Evolutionary conservation across 2,888 invertebrate species (phyloP), one percentile per base, ranked within the genome.

Genomic region (Bombylius major): DNA sequence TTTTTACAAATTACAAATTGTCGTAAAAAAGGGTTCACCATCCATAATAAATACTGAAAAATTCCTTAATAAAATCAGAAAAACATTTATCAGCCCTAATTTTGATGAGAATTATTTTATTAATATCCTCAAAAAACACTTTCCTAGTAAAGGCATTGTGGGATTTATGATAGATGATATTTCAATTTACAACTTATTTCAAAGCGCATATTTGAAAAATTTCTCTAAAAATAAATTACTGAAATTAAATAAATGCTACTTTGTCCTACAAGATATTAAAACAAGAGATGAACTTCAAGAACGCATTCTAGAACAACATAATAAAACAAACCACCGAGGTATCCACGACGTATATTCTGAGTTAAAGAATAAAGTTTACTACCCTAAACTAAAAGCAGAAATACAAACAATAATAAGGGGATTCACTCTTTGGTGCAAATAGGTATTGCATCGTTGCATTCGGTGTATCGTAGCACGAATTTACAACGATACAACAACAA

Each of bases 271-370:
- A 36, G 50, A 53, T 48, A 36, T 49, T 6, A 32, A 23, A 13
- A 14, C 11, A 7, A 34, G 39, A 7, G 4, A 31, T 34, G 14
- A 56, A 31, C 47, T 56, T 34, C 49, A 49, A 7, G 49, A 56
- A 34, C 3, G 1, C 9, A 48, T 56, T 13, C 7, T 34, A 4
- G 31, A 52, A 5, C 36, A 56, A 39, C 56, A 53, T 53, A 34
- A 45, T 39, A 53, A 42, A 32, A 57, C 39, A 45, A 56, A 56
- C 23, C 53, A 56, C 12, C 32, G 53, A 50, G 56, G 56, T n/a
- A 56, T 54, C 1, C 44, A 56, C 34, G 53, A 53, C 11, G 51
- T 51, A 8, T 57, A 50, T 44, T 11, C 32, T 7, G 47, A 57
- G 13, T 39, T 57, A 34, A 55, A 52, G 47, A 50, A 5, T 8